Evolutionary conservation across 2,888 invertebrate species (phyloP).

Genomic region (Hydroisotoma schaefferi): DNA sequence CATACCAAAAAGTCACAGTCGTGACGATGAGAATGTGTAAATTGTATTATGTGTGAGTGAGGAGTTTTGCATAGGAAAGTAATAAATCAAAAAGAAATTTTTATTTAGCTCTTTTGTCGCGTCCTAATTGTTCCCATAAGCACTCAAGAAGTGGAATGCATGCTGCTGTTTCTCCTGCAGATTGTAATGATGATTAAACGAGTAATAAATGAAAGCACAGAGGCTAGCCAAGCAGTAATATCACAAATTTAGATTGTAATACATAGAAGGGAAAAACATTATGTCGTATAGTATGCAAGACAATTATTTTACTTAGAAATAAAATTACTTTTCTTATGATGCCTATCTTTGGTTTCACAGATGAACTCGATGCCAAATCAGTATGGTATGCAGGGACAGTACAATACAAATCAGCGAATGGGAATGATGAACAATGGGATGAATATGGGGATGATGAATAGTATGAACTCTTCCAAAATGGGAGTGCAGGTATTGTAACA

Average conservation of each 20-base stretch:
- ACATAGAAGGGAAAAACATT: too few species aligned
- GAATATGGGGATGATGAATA: conserved; percentile 44
- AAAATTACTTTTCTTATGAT: not conserved
- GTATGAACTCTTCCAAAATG: conserved; percentile 39
- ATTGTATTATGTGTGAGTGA: not conserved
- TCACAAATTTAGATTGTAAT: too few species aligned
- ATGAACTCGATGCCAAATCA: conserved; percentile 47
- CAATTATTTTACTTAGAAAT: not conserved
- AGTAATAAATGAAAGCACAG: too few species aligned
- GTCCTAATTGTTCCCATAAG: conserved; percentile 3
- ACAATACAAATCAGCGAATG: conserved; percentile 30
- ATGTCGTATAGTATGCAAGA: too few species aligned
- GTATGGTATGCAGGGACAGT: conserved; percentile 43
- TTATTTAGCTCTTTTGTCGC: not conserved
- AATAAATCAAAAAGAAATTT: not conserved
- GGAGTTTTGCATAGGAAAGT: not conserved
- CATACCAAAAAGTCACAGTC: not conserved
- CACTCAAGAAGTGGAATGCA: not conserved
- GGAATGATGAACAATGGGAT: conserved; percentile 40
- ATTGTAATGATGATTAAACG: too few species aligned
- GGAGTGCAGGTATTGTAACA: conserved; percentile 42
- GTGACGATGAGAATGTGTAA: too few species aligned
- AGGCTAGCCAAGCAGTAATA: too few species aligned
- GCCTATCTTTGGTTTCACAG: conserved; percentile 18
- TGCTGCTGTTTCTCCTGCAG: too few species aligned